Evolutionary conservation across 2,888 invertebrate genomes (phyloP), one percentile per base, ranked within the genome.

Genomic region (Melanophora roralis): DNA sequence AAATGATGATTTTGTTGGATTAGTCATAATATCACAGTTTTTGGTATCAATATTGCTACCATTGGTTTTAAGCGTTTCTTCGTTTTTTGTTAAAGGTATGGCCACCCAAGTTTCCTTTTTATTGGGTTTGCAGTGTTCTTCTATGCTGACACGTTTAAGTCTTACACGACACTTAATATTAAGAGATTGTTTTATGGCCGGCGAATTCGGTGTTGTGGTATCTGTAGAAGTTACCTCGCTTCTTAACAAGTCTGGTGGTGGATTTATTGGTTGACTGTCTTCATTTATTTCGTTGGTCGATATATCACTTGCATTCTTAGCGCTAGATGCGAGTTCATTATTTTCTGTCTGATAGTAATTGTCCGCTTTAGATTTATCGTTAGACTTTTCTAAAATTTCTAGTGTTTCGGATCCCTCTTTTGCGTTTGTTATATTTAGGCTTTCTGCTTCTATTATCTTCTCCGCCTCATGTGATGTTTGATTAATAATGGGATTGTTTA

Each of bases 121-220:
- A 9, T 14, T 14, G 7, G 9, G 49, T 32, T 23, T 67, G 21
- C 34, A 32, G 2, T 23, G 51, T 0, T 49, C 36, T n/a, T 68
- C 19, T n/a, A 69, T 14, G 38, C 69, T 64, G 5, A 78, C 47
- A 62, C 74, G 74, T 45, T 69, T 68, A 23, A 74, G 62, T 16
- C 69, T 53, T 1, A 78, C 74, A 6, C 62, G 45, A 38, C 78
- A 78, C 34, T 57, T 77, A 7, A 23, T 69, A n/a, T 76, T 69
- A 12, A 76, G 57, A 0, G 45, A 45, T 75, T 62, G 60, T 16
- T 68, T 68, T n/a, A 36, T 27, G 5, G 32, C n/a, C 16, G 27
- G 16, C 23, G 19, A 27, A 8, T 32, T 23, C 9, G n/a, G 51
- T 27, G n/a, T 8, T 14, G 27, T 27, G 12, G 6, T 6, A 32